Conservation (phyloP, 37 sponge, comb jelly and placozoan genomes). For the Cliona cf. orientalis region DNA sequence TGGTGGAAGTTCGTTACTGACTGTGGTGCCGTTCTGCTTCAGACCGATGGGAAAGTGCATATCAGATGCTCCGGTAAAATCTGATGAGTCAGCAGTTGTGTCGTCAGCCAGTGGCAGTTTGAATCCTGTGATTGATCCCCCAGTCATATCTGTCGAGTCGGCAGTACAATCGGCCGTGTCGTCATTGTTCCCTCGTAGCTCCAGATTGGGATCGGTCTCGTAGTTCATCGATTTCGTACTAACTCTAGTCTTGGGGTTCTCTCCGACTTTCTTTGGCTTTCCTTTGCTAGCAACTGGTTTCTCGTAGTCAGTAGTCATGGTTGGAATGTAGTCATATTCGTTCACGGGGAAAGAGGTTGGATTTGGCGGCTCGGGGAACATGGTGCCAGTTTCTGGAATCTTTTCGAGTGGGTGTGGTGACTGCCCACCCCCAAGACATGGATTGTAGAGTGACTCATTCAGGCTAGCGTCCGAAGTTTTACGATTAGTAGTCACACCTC, state of each 20-base stretch:
- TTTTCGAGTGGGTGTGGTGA: neutral
- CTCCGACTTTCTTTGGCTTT: neutral
- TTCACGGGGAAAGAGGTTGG: constrained; percentile 38
- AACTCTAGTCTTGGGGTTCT: neutral
- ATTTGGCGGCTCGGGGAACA: constrained; percentile 16
- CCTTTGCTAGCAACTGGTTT: neutral
- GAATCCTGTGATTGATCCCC: neutral
- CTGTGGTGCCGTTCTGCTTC: neutral
- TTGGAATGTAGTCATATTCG: constrained; percentile 32
- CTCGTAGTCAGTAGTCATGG: neutral
- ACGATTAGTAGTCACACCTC: neutral
- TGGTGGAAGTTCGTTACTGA: too few relatives aligned
- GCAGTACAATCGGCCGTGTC: neutral
- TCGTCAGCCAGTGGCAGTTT: neutral
- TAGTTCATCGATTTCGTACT: constrained; percentile 4
- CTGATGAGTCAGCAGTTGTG: neutral
- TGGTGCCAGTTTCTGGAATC: constrained; percentile 41
- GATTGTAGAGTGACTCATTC: constrained; percentile 7
- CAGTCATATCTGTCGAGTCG: neutral
- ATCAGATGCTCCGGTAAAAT: neutral
- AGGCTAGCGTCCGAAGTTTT: neutral
- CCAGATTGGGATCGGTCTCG: constrained; percentile 3
- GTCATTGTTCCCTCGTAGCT: neutral
- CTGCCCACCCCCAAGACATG: neutral
- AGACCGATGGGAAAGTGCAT: too few relatives aligned